These are phyloP conservation scores for Mesocentrotus franciscanus DNA, from an alignment of 53 echinoderm and acorn worm genomes.

Conservation along the genomic window DNA sequence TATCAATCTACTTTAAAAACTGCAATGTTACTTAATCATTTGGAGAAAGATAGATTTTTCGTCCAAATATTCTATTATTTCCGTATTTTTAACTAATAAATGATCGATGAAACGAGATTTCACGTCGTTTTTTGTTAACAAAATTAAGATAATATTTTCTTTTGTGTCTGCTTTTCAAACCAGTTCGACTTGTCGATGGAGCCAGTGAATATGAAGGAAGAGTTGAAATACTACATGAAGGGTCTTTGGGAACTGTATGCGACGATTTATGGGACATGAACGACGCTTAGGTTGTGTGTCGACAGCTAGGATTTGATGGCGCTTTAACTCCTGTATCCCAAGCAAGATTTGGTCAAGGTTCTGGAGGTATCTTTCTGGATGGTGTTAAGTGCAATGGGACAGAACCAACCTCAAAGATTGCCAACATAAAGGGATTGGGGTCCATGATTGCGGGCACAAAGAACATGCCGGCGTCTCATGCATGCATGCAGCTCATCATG, in stretches of 20 bases:
- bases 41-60: no score
- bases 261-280: constrained; percentile 40
- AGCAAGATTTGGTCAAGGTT: constrained; percentile 7
- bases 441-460: neutral
- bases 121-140: no score
- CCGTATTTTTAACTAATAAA: no score
- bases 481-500: neutral
- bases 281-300: constrained; percentile 51
- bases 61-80: neutral
- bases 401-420: neutral
- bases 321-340: neutral
- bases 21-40: no score
- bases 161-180: neutral
- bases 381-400: constrained; percentile 9
- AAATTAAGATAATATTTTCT: no score
- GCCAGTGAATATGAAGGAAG: constrained; percentile 4
- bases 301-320: constrained; percentile 30
- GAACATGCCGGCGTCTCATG: constrained; percentile 45
- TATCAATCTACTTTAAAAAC: no score
- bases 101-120: no score
- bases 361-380: neutral
- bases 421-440: neutral
- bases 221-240: constrained; percentile 39
- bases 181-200: constrained; percentile 12
- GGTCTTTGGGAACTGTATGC: constrained; percentile 54